Evolutionary conservation across 2,888 invertebrate species (phyloP), one percentile per base, ranked within the genome.

Genomic region (Sinodicranocentrus sp.): DNA sequence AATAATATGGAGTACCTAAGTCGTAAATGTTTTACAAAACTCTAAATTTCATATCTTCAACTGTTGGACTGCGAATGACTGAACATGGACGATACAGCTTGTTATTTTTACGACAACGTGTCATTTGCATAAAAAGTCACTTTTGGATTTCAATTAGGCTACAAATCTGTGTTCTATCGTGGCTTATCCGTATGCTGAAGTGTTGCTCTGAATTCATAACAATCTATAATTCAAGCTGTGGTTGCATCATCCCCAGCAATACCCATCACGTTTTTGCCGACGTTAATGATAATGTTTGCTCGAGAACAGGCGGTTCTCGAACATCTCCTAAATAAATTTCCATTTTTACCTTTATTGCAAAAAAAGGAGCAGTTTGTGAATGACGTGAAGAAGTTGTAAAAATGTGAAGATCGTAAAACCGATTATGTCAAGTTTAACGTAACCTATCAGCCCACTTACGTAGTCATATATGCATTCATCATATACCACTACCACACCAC

Each of bases 161-260:
- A 54, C 15, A 63, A 13, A 8, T 26, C 2, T 13, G 13, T 15
- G 17, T 3, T 67, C 10, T 8, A 23, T 19, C 23, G 43, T 19
- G n/a, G n/a, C n/a, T n/a, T n/a, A n/a, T n/a, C n/a, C 3, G 33
- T 17, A 15, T 15, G 17, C 5, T 17, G 17, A 39, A 39, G 67
- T 17, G 43, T 19, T 78, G 78, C 54, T 78, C 78, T 59, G 70
- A 78, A 78, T 68, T 70, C 61, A 21, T 59, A 78, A 68, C 19
- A 44, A 13, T 59, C 5, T 15, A 19, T 52, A 25, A 59, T 26
- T 59, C 15, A 8, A 33, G 17, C 25, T 10, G 3, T 25, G 15
- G 61, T 77, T 77, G 61, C 78, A 70, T 78, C 78, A 78, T 70
- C 78, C 44, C 26, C 77, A 54, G 25, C 33, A 57, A 33, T 39